Base-by-base conservation (phyloP, 1,140 invertebrate species). In the Zelostemma sp. region DNA sequence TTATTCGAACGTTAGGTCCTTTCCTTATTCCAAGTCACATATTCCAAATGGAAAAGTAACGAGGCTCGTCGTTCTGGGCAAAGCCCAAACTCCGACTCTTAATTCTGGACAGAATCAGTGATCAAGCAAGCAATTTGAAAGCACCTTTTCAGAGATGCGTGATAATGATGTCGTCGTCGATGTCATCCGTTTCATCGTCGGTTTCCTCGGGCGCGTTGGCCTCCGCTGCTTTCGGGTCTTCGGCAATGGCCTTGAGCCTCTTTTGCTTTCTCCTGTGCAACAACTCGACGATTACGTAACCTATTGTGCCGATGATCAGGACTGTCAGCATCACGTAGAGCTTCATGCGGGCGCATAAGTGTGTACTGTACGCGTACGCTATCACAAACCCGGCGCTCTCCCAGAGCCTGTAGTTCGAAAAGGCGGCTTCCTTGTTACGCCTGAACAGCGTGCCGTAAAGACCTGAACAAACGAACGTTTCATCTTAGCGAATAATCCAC, bases 391-490 rank as follows among this genome's bases (percentile, higher is more conserved):
- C 97, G 15, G 93, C 88, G 33, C 93, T 95, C 85, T 98, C 96
- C 93, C 97, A 97, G 12, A 98, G 89, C 40, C 97, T 90, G 84
- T 95, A 98, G 85, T 97, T 98, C 61, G 96, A 97, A 88, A 98
- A 98, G 0, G 97, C 97, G 0, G 97, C 94, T 82, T 98, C 96
- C 77, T 97, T 95, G 83, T 96, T 94, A 31, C 95, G 89, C 51
- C 94, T 87, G 86, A 97, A 98, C 12, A 97, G 88, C 5, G 96
- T 94, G 19, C 97, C 95, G 77, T 98, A 96, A 17, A 97, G 88
- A 78, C 94, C 94, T 96, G 87, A 0, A 86, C 84, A 75, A 43
- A 67, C 8, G 8, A 25, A 25, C 8, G 21, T 25, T 25, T 25
- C 21, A 8, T 4, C 21, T 25, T 25, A 4, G 21, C 3, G 8